Evolutionary conservation across 2,888 invertebrate genomes (phyloP).

Genomic region (Melinaea marsaeus): DNA sequence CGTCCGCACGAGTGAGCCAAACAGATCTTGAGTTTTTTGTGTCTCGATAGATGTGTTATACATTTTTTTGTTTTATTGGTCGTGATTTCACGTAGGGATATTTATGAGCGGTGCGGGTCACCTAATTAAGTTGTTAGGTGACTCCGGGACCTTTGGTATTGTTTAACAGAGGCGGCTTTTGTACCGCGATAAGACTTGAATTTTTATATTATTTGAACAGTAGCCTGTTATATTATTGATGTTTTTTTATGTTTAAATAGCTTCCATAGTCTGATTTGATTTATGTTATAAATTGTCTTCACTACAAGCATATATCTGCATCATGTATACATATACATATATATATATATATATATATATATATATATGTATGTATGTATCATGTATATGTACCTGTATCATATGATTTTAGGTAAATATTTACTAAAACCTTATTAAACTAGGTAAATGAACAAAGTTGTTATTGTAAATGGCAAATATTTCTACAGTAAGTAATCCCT

Average conservation of each 20-base stretch:
- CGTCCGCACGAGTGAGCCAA: slow-evolving; percentile 70
- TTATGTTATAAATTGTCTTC: too few relatives aligned
- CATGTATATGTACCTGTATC: too few relatives aligned
- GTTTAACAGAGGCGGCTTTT: slow-evolving; percentile 65
- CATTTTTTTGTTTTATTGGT: slow-evolving; percentile 76
- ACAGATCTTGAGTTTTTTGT: slow-evolving; percentile 73
- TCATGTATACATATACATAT: too few relatives aligned
- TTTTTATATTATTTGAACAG: slow-evolving; percentile 62
- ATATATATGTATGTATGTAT: too few relatives aligned
- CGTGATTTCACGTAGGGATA: slow-evolving; percentile 76
- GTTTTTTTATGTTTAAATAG: slow-evolving; percentile 13
- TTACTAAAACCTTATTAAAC: too few relatives aligned
- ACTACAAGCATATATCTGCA: too few relatives aligned
- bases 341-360: too few relatives aligned
- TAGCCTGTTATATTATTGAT: slow-evolving; percentile 47
- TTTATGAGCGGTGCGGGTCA: slow-evolving; percentile 74
- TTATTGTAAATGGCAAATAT: too few relatives aligned
- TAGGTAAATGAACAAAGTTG: too few relatives aligned
- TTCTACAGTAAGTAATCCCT: too few relatives aligned
- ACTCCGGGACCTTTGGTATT: slow-evolving; percentile 62
- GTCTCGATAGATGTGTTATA: slow-evolving; percentile 76
- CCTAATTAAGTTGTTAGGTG: slow-evolving; percentile 77
- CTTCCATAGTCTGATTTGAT: background rate
- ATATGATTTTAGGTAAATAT: too few relatives aligned
- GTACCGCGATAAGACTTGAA: slow-evolving; percentile 60